phyloP scores from a whole-genome alignment of 2,888 invertebrate species.

The Trissonchulus sp. region DNA sequence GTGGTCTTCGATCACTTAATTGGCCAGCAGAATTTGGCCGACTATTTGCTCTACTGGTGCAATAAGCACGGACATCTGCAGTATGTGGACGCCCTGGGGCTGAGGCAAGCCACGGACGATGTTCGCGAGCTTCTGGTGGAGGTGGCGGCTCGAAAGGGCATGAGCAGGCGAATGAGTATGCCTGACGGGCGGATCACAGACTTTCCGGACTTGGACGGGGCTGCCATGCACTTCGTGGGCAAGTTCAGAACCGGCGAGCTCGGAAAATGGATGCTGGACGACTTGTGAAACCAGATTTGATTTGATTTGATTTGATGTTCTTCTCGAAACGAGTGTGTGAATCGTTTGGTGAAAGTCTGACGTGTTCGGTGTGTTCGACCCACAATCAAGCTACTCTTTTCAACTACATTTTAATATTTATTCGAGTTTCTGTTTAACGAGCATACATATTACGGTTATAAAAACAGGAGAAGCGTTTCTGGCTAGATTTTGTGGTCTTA shows the following conservation, averaged over 20 bases:
- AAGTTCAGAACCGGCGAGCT: not conserved
- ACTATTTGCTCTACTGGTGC: slow-evolving; percentile 47
- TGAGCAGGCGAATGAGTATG: not conserved
- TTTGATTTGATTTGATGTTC: too few relatives aligned
- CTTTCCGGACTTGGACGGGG: not conserved
- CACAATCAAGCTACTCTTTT: too few relatives aligned
- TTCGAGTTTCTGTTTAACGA: too few relatives aligned
- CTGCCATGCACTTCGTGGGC: not conserved
- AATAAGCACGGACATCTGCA: slow-evolving; percentile 35
- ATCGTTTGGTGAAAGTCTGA: too few relatives aligned
- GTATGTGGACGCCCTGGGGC: not conserved
- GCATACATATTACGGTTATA: too few relatives aligned
- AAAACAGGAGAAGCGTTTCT: too few relatives aligned
- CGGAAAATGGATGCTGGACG: slow-evolving; percentile 15
- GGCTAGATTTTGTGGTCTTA: too few relatives aligned
- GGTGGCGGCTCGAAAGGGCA: not conserved
- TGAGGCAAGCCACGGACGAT: slow-evolving; percentile 7
- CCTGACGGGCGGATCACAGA: not conserved
- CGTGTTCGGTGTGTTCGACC: too few relatives aligned
- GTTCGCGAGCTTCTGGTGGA: slow-evolving; percentile 12
- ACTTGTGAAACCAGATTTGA: too few relatives aligned
- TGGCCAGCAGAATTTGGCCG: slow-evolving; percentile 43
- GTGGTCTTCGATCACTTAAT: slow-evolving; percentile 45
- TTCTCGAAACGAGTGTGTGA: too few relatives aligned
- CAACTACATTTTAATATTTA: too few relatives aligned